phyloP scores from a whole-genome alignment of 2,888 invertebrate genomes.

The Xestia xanthographa region DNA sequence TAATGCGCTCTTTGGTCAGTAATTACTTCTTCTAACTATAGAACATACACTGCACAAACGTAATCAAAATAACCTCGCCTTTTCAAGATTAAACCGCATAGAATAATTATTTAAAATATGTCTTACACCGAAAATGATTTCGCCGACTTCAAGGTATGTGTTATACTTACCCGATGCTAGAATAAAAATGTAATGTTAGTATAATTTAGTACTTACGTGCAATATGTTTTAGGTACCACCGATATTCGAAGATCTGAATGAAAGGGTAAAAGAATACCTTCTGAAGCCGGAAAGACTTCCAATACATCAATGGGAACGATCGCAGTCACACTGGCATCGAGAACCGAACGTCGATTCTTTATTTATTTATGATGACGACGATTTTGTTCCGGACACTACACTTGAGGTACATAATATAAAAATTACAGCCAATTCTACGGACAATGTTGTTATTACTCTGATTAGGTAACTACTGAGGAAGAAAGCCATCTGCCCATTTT shows the following conservation, averaged over 20 bases:
- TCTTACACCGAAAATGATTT: constrained; percentile 76
- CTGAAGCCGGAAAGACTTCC: constrained; percentile 93
- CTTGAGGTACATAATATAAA: constrained; percentile 76
- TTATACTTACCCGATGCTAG: not conserved
- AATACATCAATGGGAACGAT: constrained; percentile 93
- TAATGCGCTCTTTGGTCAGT: not conserved
- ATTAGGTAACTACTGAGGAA: not conserved
- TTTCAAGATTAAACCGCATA: not conserved
- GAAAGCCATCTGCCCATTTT: not conserved
- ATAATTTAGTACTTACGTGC: constrained; percentile 15
- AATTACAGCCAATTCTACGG: not conserved
- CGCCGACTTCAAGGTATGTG: constrained; percentile 77
- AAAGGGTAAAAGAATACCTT: constrained; percentile 92
- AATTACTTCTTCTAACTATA: not conserved
- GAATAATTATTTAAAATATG: constrained; percentile 66
- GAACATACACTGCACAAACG: not conserved
- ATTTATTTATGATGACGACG: constrained; percentile 86
- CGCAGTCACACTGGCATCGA: constrained; percentile 92
- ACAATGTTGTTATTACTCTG: not conserved
- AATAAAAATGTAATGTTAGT: not conserved
- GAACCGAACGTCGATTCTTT: constrained; percentile 88
- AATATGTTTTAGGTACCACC: constrained; percentile 90
- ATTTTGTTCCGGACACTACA: constrained; percentile 81
- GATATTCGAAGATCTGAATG: constrained; percentile 92
- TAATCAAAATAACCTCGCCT: constrained; percentile 35